Percentiles rank a stretch among this genome's conserved stretches.
These are phyloP conservation scores for Sebastes cheni DNA, from an alignment of 2,797 vertebrate genomes.

Conservation along the genomic window DNA sequence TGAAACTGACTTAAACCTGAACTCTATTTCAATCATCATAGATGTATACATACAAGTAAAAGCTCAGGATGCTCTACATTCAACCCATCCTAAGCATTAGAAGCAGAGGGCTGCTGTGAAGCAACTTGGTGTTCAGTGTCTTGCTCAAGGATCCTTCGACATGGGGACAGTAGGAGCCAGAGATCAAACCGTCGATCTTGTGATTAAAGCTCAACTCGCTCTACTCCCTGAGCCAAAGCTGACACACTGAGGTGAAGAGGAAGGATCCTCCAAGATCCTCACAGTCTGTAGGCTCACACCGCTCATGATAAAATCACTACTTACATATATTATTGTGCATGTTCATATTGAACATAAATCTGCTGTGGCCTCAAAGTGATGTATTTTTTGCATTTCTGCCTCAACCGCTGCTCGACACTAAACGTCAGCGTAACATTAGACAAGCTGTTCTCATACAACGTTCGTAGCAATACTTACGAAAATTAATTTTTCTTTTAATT, in stretches of 20 bases:
- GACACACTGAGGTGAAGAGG: not conserved
- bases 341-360: not conserved
- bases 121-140: not conserved
- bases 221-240: no score
- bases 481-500: no score
- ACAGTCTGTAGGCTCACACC: not conserved
- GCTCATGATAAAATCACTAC: not conserved
- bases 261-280: not conserved
- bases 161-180: not conserved
- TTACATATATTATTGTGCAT: not conserved
- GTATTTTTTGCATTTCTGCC: conserved; percentile 8
- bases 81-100: not conserved
- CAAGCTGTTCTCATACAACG: no score
- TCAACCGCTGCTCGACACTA: not conserved
- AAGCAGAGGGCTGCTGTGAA: not conserved
- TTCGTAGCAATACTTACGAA: no score
- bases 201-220: no score
- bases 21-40: not conserved
- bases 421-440: not conserved
- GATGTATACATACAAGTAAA: not conserved
- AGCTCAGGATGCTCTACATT: no score
- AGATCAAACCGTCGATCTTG: not conserved
- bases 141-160: not conserved
- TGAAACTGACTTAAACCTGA: not conserved
- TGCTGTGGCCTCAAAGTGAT: not conserved